Conservation (phyloP, 2,797 vertebrate species). For the Lepidocolaptes lacrymiger region DNA sequence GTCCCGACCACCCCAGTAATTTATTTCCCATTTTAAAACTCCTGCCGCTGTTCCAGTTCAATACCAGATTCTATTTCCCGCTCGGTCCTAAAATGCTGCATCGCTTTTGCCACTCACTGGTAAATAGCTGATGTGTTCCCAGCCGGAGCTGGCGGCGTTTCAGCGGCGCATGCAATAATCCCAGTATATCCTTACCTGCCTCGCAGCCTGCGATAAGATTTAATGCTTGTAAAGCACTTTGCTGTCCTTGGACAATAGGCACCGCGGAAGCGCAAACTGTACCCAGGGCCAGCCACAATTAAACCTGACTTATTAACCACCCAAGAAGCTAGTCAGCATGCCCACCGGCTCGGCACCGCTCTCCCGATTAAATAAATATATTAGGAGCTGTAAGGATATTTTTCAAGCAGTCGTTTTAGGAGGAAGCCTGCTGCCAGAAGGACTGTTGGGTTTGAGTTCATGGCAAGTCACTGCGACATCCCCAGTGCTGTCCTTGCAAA, state of each 20-base stretch:
- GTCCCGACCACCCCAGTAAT: background rate
- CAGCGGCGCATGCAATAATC: conserved; percentile 53
- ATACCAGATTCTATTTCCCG: conserved; percentile 64
- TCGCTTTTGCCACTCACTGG: conserved; percentile 34
- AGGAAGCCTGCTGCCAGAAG: background rate
- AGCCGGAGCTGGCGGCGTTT: conserved; percentile 42
- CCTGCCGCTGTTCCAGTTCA: conserved; percentile 46
- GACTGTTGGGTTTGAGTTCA: background rate
- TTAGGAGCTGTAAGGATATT: background rate
- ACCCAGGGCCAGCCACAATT: conserved; percentile 7
- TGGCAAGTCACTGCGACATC: background rate
- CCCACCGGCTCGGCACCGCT: background rate
- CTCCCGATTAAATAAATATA: background rate
- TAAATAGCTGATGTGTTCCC: conserved; percentile 60
- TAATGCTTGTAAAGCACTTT: conserved; percentile 62
- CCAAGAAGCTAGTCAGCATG: background rate
- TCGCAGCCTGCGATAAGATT: conserved; percentile 32
- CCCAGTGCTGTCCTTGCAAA: background rate
- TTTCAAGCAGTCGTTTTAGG: background rate
- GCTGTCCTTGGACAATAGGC: conserved; percentile 64
- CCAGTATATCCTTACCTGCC: conserved; percentile 61
- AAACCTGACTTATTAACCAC: conserved; percentile 27
- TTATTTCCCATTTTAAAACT: conserved; percentile 30
- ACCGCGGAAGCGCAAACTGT: conserved; percentile 34
- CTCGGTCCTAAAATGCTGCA: conserved; percentile 44